phyloP scores from a whole-genome alignment of 2,113 vertebrate species.

The Sula dactylatra region DNA sequence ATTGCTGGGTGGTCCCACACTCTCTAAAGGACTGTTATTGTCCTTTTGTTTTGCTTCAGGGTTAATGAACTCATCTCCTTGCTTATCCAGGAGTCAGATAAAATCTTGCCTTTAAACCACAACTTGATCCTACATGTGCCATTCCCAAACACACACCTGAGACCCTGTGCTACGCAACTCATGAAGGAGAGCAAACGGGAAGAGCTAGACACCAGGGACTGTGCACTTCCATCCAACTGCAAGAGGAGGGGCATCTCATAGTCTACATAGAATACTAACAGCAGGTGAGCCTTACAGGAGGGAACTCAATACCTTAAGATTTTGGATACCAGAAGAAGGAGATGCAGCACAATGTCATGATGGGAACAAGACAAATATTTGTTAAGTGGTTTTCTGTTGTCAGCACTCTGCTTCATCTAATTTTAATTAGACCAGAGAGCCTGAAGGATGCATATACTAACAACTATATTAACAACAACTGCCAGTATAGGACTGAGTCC shows the following conservation, averaged over 20 bases:
- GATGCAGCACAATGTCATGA: background rate
- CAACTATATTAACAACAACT: background rate
- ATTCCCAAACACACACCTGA: background rate
- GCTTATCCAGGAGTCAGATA: background rate
- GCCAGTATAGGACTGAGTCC: background rate
- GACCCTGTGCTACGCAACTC: background rate
- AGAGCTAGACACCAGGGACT: background rate
- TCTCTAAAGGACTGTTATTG: background rate
- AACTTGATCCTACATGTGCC: background rate
- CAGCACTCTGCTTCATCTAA: background rate
- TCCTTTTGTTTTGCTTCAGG: background rate
- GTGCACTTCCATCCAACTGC: background rate
- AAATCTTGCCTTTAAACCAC: background rate
- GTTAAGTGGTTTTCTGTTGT: background rate
- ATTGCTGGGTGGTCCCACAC: background rate
- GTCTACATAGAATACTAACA: background rate
- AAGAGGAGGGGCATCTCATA: background rate
- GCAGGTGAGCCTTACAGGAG: background rate
- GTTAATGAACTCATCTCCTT: background rate
- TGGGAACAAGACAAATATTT: conserved; percentile 1
- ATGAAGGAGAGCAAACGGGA: accelerated
- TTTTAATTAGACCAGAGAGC: background rate
- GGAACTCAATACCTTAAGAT: background rate
- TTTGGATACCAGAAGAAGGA: background rate
- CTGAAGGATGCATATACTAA: background rate